Evolutionary conservation across 2,888 invertebrate species (phyloP).

Genomic region (Eupelmus urozonus): DNA sequence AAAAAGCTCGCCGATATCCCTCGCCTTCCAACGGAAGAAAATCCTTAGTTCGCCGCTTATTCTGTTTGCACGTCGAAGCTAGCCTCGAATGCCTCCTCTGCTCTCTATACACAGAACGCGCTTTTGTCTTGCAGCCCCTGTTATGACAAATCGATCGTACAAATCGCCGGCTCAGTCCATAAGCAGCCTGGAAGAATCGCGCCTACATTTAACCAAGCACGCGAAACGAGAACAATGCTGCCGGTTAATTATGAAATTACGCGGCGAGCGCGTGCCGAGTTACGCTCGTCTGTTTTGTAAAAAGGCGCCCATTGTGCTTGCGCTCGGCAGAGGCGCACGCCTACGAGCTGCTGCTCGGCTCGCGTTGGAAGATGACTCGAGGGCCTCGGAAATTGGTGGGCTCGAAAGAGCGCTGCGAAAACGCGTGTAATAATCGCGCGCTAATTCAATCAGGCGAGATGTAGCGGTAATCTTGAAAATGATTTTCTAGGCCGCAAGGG

Average conservation of each 20-base stretch:
- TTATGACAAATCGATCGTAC: slow-evolving; percentile 42
- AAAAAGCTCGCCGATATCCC: too few relatives aligned
- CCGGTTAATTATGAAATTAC: slow-evolving; percentile 55
- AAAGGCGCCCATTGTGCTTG: background rate
- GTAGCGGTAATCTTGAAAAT: slow-evolving; percentile 34
- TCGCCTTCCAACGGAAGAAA: too few relatives aligned
- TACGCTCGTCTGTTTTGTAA: background rate
- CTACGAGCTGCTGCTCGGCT: slow-evolving; percentile 29
- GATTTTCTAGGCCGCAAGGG: slow-evolving; percentile 40
- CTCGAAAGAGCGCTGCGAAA: too few relatives aligned
- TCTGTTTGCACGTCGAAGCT: too few relatives aligned
- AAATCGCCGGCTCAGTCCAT: background rate
- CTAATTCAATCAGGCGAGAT: slow-evolving; percentile 46
- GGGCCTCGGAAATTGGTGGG: background rate
- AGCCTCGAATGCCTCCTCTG: too few relatives aligned
- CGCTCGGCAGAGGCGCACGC: slow-evolving; percentile 8
- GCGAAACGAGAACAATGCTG: slow-evolving; percentile 51
- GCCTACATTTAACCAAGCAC: slow-evolving; percentile 22
- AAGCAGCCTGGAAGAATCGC: background rate
- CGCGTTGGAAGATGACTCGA: background rate
- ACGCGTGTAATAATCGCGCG: slow-evolving; percentile 5
- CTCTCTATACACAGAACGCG: background rate
- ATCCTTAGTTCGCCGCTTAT: too few relatives aligned
- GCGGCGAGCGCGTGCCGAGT: background rate
- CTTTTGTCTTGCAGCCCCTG: slow-evolving; percentile 35